Evolutionary conservation across 1,140 invertebrate species (phyloP), one percentile per base, ranked within the genome.

Genomic region (Mesaphorura yosii): DNA sequence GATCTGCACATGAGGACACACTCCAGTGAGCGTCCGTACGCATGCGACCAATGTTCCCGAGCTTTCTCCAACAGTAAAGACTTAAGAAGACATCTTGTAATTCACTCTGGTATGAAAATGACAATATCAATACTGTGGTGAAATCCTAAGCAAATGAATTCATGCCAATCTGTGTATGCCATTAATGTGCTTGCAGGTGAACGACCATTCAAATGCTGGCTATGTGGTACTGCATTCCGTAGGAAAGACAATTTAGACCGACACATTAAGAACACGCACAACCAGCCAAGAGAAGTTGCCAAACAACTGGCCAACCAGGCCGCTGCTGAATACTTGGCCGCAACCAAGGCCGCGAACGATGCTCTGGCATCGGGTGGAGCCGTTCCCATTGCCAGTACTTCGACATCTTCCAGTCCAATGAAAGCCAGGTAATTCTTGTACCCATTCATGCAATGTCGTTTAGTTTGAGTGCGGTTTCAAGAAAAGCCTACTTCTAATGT

Each of bases 231-330:
- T 1, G 70, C 67, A 1, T 79, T 80, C 55, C 66, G 74, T 40
- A 68, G 79, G 12, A 79, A 78, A 60, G 79, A 81, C 59, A 81
- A 81, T 55, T 67, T 81, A 48, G 70, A 75, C 23, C 68, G 79
- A 0, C 79, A 81, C 66, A 70, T 80, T 23, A 74, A 76, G 37
- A 78, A 79, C 57, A 76, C 78, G 27, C 79, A 81, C 64, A 76
- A 76, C 2, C 73, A 72, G 17, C 57, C 50, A 52, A 60, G 52
- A 28, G 59, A 51, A 52, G 38, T 49, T 40, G 42, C 54, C 23
- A 55, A 38, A 17, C 40, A 61, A 47, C 34, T 60, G 2, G 57
- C 57, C 3, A 57, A 60, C 27, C 51, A 63, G 39, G 44, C 44
- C 1, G 42, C 50, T 5, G 55, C 55, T n/a, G 42, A 57, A 29